Evolutionary conservation across 2,888 invertebrate species (phyloP).

Genomic region (Liopterus haemorrhoidalis): DNA sequence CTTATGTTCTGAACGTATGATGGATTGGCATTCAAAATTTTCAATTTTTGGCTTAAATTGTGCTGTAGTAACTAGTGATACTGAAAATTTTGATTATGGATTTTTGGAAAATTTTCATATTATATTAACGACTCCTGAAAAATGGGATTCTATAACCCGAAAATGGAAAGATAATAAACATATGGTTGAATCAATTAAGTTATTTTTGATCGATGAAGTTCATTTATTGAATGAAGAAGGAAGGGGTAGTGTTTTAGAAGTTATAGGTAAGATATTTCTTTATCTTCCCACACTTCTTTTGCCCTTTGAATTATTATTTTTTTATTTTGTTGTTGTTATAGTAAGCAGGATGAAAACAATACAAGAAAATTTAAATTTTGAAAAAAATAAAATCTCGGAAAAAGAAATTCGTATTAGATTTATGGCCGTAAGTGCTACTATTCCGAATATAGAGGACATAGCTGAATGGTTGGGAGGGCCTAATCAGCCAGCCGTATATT

Average conservation of each 20-base stretch:
- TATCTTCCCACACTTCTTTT: no score
- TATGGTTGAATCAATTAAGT: slow-evolving; percentile 56
- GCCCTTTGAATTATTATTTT: slow-evolving; percentile 1
- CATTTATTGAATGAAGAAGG: slow-evolving; percentile 67
- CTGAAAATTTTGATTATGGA: slow-evolving; percentile 57
- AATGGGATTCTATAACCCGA: slow-evolving; percentile 76
- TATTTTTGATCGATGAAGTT: slow-evolving; percentile 72
- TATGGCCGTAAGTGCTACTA: slow-evolving; percentile 72
- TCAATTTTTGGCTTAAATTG: slow-evolving; percentile 56
- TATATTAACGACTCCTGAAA: slow-evolving; percentile 77
- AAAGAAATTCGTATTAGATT: no score
- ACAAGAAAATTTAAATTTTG: slow-evolving; percentile 43
- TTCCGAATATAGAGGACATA: slow-evolving; percentile 71
- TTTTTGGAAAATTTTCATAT: slow-evolving; percentile 48
- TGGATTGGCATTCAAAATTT: slow-evolving; percentile 70
- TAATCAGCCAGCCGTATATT: slow-evolving; percentile 48
- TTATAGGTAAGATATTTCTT: no score
- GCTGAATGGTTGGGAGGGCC: slow-evolving; percentile 61
- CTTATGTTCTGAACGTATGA: slow-evolving; percentile 63
- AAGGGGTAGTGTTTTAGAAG: slow-evolving; percentile 72
- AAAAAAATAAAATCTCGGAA: slow-evolving; percentile 29
- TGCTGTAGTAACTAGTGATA: slow-evolving; percentile 71
- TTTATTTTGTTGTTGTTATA: slow-evolving; percentile 30
- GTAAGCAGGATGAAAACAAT: slow-evolving; percentile 70
- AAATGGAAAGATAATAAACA: slow-evolving; percentile 63